Conservation (phyloP, 2,797 vertebrate genomes). For the Hoplostethus atlanticus region DNA sequence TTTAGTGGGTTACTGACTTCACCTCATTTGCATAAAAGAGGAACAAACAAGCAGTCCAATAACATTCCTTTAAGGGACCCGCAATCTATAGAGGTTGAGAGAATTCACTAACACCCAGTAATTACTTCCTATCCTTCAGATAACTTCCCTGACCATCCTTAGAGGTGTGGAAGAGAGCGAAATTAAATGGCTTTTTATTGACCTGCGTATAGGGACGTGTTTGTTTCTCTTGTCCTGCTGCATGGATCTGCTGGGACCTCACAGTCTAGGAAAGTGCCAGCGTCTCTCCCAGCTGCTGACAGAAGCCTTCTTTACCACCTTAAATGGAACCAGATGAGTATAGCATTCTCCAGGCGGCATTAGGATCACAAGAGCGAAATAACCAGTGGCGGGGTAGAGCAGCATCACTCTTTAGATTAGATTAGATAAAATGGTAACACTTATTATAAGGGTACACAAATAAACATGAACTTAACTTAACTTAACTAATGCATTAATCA, state of each 20-base stretch:
- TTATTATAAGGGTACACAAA: too few relatives aligned
- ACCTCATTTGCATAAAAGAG: too few relatives aligned
- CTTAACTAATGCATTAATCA: too few relatives aligned
- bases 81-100: background rate
- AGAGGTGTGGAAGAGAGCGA: constrained; percentile 9
- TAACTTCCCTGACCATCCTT: constrained; percentile 16
- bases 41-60: too few relatives aligned
- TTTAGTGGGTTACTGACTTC: too few relatives aligned
- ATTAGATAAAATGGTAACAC: too few relatives aligned
- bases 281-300: constrained; percentile 26
- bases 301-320: constrained; percentile 28
- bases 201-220: constrained; percentile 3
- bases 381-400: too few relatives aligned
- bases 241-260: constrained; percentile 7
- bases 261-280: constrained; percentile 12
- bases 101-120: constrained; percentile 11
- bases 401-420: too few relatives aligned
- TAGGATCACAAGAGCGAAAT: too few relatives aligned
- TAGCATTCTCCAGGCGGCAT: too few relatives aligned
- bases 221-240: constrained; percentile 39
- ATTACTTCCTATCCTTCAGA: constrained; percentile 23
- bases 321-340: constrained; percentile 17
- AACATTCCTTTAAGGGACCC: background rate
- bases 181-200: constrained; percentile 27
- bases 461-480: too few relatives aligned